phyloP scores from a whole-genome alignment of 1,140 invertebrate species.

The Lepidurus arcticus region DNA sequence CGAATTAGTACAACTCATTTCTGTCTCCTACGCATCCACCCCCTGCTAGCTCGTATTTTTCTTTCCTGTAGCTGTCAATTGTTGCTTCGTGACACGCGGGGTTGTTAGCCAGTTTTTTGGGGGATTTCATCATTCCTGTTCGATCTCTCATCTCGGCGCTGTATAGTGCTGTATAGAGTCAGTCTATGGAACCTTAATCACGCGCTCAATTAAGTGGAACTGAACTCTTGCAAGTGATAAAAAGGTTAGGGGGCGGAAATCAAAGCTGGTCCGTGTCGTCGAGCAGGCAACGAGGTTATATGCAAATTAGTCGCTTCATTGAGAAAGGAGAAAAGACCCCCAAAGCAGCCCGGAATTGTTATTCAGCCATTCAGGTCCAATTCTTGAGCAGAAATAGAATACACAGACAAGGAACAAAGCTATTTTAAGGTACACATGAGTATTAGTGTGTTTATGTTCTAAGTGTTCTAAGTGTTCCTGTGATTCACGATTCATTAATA shows the following conservation, averaged over 20 bases:
- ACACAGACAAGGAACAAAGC: no score
- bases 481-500: no score
- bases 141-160: background rate
- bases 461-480: no score
- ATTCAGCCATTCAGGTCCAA: background rate
- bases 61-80: background rate
- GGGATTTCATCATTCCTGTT: slow-evolving; percentile 6
- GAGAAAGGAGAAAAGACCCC: background rate
- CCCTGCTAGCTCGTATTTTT: background rate
- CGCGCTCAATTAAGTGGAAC: slow-evolving; percentile 18
- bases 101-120: background rate
- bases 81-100: slow-evolving; percentile 17
- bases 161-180: background rate
- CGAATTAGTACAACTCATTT: slow-evolving; percentile 3
- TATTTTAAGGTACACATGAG: no score
- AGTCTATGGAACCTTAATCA: background rate
- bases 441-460: no score
- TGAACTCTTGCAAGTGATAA: background rate
- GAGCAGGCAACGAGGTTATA: slow-evolving; percentile 21
- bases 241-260: slow-evolving; percentile 16
- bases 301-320: slow-evolving; percentile 19
- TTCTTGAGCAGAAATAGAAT: background rate
- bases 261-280: slow-evolving; percentile 8
- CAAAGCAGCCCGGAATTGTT: background rate
- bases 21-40: slow-evolving; percentile 2